Base-by-base conservation (phyloP, 2,113 vertebrate species). In the Excalfactoria chinensis region DNA sequence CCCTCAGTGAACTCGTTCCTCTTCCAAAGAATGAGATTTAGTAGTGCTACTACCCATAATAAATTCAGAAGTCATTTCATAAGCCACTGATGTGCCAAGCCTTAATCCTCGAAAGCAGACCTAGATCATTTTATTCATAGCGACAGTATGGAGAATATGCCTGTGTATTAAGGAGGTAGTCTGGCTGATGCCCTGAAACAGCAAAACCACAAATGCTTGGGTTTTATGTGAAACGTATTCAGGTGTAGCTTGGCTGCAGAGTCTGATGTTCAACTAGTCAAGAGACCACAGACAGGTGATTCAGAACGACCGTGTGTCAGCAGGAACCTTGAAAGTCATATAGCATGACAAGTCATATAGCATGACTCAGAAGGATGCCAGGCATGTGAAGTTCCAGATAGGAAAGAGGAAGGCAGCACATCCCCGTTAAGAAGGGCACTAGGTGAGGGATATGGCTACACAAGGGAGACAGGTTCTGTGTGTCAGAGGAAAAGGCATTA, bases 21-120 rank as follows among this genome's bases (percentile, higher is more conserved):
- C 58, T 96, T 88, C 64, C 67, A 90, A 37, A 92, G 86, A 84
- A 58, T 84, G 77, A 71, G 62, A 81, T 84, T 74, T 75, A 84
- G 75, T 46, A 92, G 9, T 7, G 8, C 59, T 88, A 35, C 34
- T 66, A 40, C 58, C 67, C 84, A n/a, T 66, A 79, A 69, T 41
- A 74, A 92, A 73, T 82, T 69, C 41, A 87, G 76, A 79, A 79
- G 59, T 70, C 75, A 28, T 82, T 94, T 82, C 68, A 70, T 78
- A 79, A 59, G 34, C 44, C 58, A 64, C 28, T 32, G 62, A 69
- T 40, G n/a, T 90, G 77, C 74, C 55, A 79, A 89, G 67, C 40
- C 66, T 46, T 11, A 16, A 77, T 34, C 46, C 58, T 90, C 62
- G 67, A 73, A 82, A 95, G 77, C 84, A 86, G 67, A 53, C 25